phyloP scores from a whole-genome alignment of 2,797 vertebrate species.

The Syndactyla subalaris region DNA sequence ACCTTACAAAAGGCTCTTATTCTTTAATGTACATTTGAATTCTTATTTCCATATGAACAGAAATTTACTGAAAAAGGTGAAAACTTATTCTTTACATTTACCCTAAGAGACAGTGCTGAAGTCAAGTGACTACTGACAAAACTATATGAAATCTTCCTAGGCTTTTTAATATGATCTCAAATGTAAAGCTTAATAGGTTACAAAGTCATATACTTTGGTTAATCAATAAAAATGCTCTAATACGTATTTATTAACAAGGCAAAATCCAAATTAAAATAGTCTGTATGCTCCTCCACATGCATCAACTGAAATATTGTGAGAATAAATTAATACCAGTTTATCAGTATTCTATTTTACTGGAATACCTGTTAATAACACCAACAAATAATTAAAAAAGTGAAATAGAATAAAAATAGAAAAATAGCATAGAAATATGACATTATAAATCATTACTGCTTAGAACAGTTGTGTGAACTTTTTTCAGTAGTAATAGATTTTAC shows the following conservation, averaged over 20 bases:
- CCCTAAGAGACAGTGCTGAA: background rate
- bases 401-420: background rate
- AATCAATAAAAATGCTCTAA: constrained; percentile 41
- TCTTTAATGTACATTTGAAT: background rate
- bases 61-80: background rate
- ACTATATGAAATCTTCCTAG: constrained; percentile 17
- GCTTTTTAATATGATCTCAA: constrained; percentile 11
- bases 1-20: background rate
- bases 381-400: constrained; percentile 38
- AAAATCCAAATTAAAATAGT: constrained; percentile 47
- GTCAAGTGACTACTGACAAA: constrained; percentile 10
- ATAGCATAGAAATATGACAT: background rate
- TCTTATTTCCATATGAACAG: constrained; percentile 9
- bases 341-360: background rate
- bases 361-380: constrained; percentile 16
- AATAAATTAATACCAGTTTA: constrained; percentile 48
- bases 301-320: constrained; percentile 24
- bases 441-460: background rate
- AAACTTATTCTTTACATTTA: constrained; percentile 14
- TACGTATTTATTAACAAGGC: constrained; percentile 23
- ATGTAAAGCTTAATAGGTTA: constrained; percentile 28
- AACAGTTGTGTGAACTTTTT: background rate
- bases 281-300: background rate
- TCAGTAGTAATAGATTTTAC: background rate
- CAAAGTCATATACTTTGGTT: background rate